phyloP scores from a whole-genome alignment of 2,888 invertebrate genomes.

The Serripes groenlandicus region DNA sequence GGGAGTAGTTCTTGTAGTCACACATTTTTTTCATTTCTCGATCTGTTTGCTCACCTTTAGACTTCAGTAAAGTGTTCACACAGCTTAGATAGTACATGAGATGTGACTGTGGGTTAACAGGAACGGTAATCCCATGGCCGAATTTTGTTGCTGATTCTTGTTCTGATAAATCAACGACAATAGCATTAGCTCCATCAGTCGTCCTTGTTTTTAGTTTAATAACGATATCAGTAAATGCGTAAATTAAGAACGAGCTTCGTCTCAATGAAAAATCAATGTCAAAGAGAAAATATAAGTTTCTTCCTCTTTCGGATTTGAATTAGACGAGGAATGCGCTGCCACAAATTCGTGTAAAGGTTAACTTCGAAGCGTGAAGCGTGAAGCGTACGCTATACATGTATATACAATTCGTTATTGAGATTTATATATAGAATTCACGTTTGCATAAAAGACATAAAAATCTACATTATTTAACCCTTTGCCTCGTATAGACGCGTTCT shows the following conservation, averaged over 20 bases:
- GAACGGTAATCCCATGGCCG: conserved; percentile 30
- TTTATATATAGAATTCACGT: no score
- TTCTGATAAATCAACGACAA: conserved; percentile 14
- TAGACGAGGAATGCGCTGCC: not conserved
- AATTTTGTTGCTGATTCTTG: conserved; percentile 12
- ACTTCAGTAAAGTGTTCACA: conserved; percentile 31
- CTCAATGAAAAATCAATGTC: no score
- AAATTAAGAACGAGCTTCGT: no score
- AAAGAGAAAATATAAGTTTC: not conserved
- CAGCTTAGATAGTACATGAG: conserved; percentile 41
- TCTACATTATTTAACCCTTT: no score
- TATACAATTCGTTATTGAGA: no score
- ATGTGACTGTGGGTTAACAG: conserved; percentile 29
- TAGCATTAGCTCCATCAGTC: conserved; percentile 22
- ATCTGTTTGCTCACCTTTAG: conserved; percentile 25
- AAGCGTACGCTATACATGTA: no score
- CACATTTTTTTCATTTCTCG: conserved; percentile 31
- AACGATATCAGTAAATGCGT: no score
- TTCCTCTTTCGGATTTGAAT: conserved; percentile 3
- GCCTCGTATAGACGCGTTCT: no score
- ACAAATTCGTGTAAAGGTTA: no score
- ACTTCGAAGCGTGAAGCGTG: no score
- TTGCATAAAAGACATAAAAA: no score
- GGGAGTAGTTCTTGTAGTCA: conserved; percentile 29
- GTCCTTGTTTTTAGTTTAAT: not conserved